These are phyloP conservation scores for Neosilurus hyrtlii DNA, from an alignment of 2,797 vertebrate genomes.

Conservation along the genomic window DNA sequence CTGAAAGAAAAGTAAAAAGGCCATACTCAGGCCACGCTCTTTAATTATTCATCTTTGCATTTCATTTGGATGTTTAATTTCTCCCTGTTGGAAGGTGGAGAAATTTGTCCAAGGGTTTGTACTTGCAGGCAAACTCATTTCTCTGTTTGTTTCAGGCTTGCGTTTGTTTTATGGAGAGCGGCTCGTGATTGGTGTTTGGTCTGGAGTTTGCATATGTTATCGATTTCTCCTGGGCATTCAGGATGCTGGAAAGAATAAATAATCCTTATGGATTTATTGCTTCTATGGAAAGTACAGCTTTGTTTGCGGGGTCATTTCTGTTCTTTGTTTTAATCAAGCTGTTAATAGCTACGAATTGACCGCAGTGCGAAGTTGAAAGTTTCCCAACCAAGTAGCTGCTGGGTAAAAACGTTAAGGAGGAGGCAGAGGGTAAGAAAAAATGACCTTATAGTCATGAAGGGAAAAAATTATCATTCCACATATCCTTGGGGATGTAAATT, in stretches of 20 bases:
- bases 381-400: slow-evolving; percentile 44
- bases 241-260: slow-evolving; percentile 64
- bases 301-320: slow-evolving; percentile 61
- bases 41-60: slow-evolving; percentile 58
- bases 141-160: slow-evolving; percentile 43
- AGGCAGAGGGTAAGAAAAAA: slow-evolving; percentile 4
- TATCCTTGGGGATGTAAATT: background rate
- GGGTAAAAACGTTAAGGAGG: background rate
- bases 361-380: slow-evolving; percentile 46
- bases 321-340: slow-evolving; percentile 65
- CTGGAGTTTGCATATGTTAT: slow-evolving; percentile 72
- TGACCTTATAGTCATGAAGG: slow-evolving; percentile 7
- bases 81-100: slow-evolving; percentile 57
- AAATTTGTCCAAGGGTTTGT: slow-evolving; percentile 50
- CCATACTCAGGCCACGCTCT: slow-evolving; percentile 7
- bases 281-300: slow-evolving; percentile 62
- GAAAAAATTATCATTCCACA: background rate
- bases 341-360: slow-evolving; percentile 55
- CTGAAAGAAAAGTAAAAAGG: background rate
- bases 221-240: slow-evolving; percentile 67
- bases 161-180: slow-evolving; percentile 61
- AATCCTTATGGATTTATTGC: slow-evolving; percentile 68
- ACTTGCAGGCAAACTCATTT: slow-evolving; percentile 46
- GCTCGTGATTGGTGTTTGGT: slow-evolving; percentile 66
- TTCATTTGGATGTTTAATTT: slow-evolving; percentile 63